Evolutionary conservation across 2,888 invertebrate genomes (phyloP).

Genomic region (Scrobipalpa atriplicella): DNA sequence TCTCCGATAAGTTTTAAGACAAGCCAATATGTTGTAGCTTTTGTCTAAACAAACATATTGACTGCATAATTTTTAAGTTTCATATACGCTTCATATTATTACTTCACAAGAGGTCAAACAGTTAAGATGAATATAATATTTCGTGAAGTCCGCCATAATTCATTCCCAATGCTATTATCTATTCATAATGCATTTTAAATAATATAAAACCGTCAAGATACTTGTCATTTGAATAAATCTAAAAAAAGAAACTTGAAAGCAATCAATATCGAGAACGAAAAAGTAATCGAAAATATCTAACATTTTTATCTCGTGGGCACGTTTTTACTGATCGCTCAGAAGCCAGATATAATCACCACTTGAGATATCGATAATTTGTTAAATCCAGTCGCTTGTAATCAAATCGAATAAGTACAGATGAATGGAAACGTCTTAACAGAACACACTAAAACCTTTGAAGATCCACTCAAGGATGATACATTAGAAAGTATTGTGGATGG

Average conservation of each 20-base stretch:
- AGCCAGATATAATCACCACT: slow-evolving; percentile 33
- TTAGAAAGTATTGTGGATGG: background rate
- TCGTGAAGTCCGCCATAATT: background rate
- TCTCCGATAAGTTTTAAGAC: slow-evolving; percentile 10
- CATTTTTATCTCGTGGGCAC: slow-evolving; percentile 15
- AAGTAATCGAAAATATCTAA: slow-evolving; percentile 8
- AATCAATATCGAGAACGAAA: slow-evolving; percentile 16
- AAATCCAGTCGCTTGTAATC: slow-evolving; percentile 24
- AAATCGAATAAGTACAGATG: slow-evolving; percentile 12
- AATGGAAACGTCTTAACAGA: background rate
- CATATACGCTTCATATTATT: no score
- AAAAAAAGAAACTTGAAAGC: background rate
- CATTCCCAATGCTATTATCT: background rate
- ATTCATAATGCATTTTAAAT: slow-evolving; percentile 3
- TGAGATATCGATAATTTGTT: slow-evolving; percentile 32
- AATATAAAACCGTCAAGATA: background rate
- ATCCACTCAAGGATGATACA: background rate
- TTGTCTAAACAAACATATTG: background rate
- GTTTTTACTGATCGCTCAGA: slow-evolving; percentile 29
- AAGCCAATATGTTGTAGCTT: background rate
- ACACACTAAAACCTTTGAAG: background rate
- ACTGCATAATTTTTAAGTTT: background rate
- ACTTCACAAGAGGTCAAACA: background rate
- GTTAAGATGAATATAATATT: background rate
- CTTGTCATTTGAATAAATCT: slow-evolving; percentile 7